Conservation (phyloP, 1,140 invertebrate species). For the Papilio dardanus region DNA sequence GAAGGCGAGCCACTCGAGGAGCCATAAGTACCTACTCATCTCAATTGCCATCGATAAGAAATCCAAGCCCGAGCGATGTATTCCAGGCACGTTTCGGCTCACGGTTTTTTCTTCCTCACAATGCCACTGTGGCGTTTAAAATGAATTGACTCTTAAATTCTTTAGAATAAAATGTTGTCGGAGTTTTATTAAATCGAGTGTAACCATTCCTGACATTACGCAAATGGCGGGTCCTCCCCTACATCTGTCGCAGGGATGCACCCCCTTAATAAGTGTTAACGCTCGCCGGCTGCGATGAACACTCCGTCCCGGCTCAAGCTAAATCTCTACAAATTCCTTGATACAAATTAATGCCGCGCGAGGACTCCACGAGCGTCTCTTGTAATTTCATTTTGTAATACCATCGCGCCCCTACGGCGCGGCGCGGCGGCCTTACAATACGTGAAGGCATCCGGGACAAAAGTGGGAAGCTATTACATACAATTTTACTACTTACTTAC, state of each 20-base stretch:
- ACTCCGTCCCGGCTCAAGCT: conserved; percentile 71
- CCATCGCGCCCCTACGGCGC: conserved; percentile 52
- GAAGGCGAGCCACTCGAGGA: conserved; percentile 81
- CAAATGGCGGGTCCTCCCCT: conserved; percentile 80
- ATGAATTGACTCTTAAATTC: conserved; percentile 81
- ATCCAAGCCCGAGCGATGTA: conserved; percentile 79
- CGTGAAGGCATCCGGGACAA: conserved; percentile 40
- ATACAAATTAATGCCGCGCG: conserved; percentile 80
- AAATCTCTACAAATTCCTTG: conserved; percentile 82
- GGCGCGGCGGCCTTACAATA: too few species aligned
- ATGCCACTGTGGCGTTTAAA: conserved; percentile 75
- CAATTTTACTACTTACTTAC: conserved; percentile 23
- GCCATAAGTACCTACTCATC: conserved; percentile 81
- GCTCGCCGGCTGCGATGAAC: conserved; percentile 79
- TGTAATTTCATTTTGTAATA: conserved; percentile 77
- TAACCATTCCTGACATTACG: conserved; percentile 81
- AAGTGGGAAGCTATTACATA: conserved; percentile 29
- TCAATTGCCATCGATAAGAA: conserved; percentile 82
- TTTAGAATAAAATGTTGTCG: conserved; percentile 80
- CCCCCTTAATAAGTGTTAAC: conserved; percentile 82
- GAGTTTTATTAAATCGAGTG: conserved; percentile 83
- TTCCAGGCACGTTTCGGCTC: conserved; percentile 77
- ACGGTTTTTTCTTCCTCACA: conserved; percentile 75
- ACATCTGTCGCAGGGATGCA: conserved; percentile 81
- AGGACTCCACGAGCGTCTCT: conserved; percentile 67